Evolutionary conservation across 1,140 invertebrate genomes (phyloP), one percentile per base, ranked within the genome.

Genomic region (Zelostemma sp.): DNA sequence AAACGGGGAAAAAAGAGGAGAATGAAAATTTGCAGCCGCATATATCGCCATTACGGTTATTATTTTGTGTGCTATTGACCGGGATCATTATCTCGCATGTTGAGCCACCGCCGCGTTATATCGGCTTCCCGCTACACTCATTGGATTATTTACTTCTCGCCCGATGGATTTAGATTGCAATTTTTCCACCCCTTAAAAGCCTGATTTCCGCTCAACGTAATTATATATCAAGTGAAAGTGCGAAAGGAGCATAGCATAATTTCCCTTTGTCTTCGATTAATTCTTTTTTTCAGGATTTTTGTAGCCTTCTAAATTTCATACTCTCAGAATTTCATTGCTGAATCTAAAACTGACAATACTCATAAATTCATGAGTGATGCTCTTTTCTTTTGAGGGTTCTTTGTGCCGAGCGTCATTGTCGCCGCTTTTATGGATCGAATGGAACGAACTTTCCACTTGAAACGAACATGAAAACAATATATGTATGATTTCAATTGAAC

Each of bases 11-110:
- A 64, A 53, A 61, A 61, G 64, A 54, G 43, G 45, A 62, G 65
- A 65, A 61, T 61, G 57, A 61, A 65, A 70, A 61, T 65, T 70
- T 70, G 57, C 48, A 54, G 55, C 49, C 54, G 53, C 51, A 45
- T n/a, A n/a, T n/a, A n/a, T 65, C 43, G 54, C 62, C 38, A 70
- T 70, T 70, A 65, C 54, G 50, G 63, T 67, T 72, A 72, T 72
- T 72, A 67, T 72, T 72, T 62, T 64, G 40, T 60, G 55, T 63
- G 40, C 55, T 64, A 64, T 72, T 67, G 63, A 72, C 59, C 56
- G 50, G 58, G 62, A 51, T 51, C 50, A 65, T 67, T 67, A 67
- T 72, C 41, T 35, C n/a, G 40, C 33, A 55, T 48, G 43, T 6
- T 53, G 53, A 57, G 61, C 49, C 18, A 17, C 14, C 43, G 50